phyloP scores from a whole-genome alignment of 2,113 vertebrate species.

The Labrus mixtus region DNA sequence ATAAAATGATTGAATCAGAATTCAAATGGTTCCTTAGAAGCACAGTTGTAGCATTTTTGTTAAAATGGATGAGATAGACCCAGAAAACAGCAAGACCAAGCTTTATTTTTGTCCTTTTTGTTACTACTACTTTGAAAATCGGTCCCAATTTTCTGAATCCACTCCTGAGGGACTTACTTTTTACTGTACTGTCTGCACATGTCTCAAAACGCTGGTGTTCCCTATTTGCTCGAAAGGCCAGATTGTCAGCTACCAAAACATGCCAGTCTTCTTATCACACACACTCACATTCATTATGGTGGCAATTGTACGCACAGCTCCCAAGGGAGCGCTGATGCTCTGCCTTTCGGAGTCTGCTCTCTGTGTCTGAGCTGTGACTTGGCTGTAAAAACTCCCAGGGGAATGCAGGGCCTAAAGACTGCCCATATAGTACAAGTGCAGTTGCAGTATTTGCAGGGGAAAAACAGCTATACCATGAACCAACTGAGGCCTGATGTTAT shows the following conservation, averaged over 20 bases:
- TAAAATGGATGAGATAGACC: no score
- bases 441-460: conserved; percentile 17
- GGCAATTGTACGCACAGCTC: no score
- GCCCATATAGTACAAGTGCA: conserved; percentile 26
- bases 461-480: conserved; percentile 21
- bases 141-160: conserved; percentile 1
- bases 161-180: conserved; percentile 7
- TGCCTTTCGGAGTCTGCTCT: conserved; percentile 15
- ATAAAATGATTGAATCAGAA: not conserved
- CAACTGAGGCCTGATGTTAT: conserved; percentile 22
- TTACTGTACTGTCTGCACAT: not conserved
- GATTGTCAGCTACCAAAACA: not conserved
- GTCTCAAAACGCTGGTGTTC: conserved; percentile 17
- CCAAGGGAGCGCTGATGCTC: conserved; percentile 17
- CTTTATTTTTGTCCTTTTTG: not conserved
- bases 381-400: conserved; percentile 35
- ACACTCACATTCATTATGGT: not conserved
- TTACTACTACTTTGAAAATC: not conserved
- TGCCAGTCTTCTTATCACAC: not conserved
- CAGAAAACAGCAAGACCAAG: no score
- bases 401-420: conserved; percentile 38
- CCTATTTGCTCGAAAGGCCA: conserved; percentile 17
- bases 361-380: conserved; percentile 10
- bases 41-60: no score
- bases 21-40: no score